These are phyloP conservation scores for Sitta europaea DNA, from an alignment of 2,113 vertebrate species.

Conservation along the genomic window DNA sequence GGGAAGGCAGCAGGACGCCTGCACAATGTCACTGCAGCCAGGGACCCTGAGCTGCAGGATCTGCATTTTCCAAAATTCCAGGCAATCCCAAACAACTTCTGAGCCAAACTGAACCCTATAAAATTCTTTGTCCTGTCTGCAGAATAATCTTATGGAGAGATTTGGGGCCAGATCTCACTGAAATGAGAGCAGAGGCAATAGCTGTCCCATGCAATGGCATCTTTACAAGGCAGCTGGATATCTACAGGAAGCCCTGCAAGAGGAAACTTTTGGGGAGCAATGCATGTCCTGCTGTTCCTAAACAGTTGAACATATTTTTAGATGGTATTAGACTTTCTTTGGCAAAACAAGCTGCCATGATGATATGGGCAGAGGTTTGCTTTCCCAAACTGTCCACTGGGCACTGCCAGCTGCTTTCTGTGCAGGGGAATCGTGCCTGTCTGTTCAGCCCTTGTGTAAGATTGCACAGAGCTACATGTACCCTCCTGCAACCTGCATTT, in stretches of 20 bases:
- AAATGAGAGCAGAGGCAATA: background rate
- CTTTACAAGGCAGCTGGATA: background rate
- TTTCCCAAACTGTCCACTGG: background rate
- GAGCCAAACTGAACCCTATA: background rate
- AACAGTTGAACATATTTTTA: background rate
- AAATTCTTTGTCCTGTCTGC: background rate
- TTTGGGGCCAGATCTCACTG: background rate
- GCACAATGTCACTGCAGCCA: background rate
- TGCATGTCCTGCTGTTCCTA: background rate
- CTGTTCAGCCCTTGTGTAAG: background rate
- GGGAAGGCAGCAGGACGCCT: constrained; percentile 22
- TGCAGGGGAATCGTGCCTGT: background rate
- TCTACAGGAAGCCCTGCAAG: background rate
- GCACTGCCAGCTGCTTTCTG: background rate
- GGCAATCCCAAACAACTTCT: background rate
- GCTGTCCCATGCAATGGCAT: background rate
- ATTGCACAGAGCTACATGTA: background rate
- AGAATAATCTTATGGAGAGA: background rate
- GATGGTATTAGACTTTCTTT: background rate
- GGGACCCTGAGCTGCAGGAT: background rate
- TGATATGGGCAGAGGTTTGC: background rate
- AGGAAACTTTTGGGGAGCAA: background rate
- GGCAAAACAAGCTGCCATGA: background rate
- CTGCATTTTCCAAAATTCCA: background rate
- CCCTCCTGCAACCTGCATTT: background rate